Base-by-base conservation (phyloP, 2,888 invertebrate genomes). In the Hypomecis atomaria region DNA sequence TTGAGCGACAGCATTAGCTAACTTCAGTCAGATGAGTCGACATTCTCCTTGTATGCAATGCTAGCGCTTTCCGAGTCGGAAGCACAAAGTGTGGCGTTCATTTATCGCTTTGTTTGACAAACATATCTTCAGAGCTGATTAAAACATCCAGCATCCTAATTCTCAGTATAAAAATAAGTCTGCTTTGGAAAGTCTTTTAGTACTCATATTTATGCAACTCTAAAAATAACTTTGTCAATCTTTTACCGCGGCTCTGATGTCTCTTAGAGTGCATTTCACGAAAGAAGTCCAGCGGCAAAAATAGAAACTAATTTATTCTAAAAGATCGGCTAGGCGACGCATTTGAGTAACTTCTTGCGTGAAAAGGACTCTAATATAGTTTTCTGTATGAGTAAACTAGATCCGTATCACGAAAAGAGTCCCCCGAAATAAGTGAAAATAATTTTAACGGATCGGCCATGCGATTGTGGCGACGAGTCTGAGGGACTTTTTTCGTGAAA, bases 21-120 rank as follows among this genome's bases (percentile, higher is more conserved):
- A 44, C 44, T 37, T 54, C 38, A 53, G 49, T 55, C 8, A 13
- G 8, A n/a, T 5, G 10, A n/a, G 38, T 6, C 47, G 47, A 40
- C 44, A n/a, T 13, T 44, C 37, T 43, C 43, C 43, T 38, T 11
- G 53, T 10, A 44, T 73, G 76, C 81, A 82, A 84, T 83, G 79
- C 72, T 78, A 86, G 85, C 74, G 85, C 85, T 86, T 84, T 83
- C 83, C 83, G 78, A 83, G 66, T 82, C 81, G 83, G 81, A 82
- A 82, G 82, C 81, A 75, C 77, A 76, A 75, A 75, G 71, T 70
- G 73, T 57, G 59, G 65, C 55, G 62, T 66, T 66, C 66, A 61
- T 68, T 57, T 59, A 52, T 47, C 64, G 66, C 57, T 68, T 65
- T 62, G 67, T 68, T 70, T 70, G 60, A 61, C 38, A 5, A 58